Evolutionary conservation across 2,113 vertebrate genomes (phyloP), one percentile per base, ranked within the genome.

Genomic region (Geococcyx californianus): DNA sequence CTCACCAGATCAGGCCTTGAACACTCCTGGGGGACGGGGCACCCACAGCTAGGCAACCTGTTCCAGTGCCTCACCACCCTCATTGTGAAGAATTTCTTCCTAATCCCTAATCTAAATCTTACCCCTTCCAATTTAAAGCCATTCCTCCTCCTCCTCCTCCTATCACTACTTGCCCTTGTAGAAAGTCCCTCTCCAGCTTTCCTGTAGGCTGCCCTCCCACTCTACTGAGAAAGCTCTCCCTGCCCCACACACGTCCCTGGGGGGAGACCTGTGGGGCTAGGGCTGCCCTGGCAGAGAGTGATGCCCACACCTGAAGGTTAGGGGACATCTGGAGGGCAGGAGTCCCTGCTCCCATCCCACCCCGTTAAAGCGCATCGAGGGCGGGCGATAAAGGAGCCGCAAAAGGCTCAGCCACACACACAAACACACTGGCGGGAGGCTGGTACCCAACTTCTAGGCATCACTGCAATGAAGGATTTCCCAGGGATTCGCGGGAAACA

Each of bases 401-500:
- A n/a, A 34, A 58, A 63, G 28, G 40, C 25, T 63, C 51, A 45
- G 44, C 16, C 49, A 7, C 63, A 23, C 47, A 49, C 47, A 49
- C 47, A 2, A 40, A 7, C 59, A n/a, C 17, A 6, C 5, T 19
- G 24, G 6, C 36, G 31, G 31, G n/a, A 44, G 26, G 45, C 16
- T 84, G 77, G 68, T 91, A 92, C 91, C 93, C 74, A 90, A 81
- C 85, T 77, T 81, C 3, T 47, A 83, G 76, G 63, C 77, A 86
- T 49, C 58, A 8, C 55, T 5, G 54, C 84, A 49, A 60, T 6
- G 64, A 91, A 72, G 85, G 82, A 73, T 80, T 95, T 89, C 91
- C 85, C 77, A 9, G 81, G 31, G 73, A 89, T 69, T 90, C 88
- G 52, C 42, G 88, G 95, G 77, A 77, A 95, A 87, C 66, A 87